Base-by-base conservation (phyloP, 2,797 vertebrate species). In the Lutra lutra region DNA sequence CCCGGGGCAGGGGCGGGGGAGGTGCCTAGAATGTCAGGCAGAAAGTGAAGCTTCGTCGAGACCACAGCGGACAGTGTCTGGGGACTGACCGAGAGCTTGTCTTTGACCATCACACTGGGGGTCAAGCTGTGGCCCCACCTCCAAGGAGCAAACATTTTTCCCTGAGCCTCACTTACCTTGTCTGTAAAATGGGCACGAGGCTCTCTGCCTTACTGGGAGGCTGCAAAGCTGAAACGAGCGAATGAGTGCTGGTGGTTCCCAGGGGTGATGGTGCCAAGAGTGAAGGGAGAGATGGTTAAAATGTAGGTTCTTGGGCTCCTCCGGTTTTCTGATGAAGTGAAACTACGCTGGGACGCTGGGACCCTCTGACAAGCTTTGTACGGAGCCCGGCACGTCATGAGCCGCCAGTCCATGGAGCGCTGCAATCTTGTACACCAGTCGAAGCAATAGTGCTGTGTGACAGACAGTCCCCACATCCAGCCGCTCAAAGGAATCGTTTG, bases 1-100 rank as follows among this genome's bases (percentile, higher is more conserved):
- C 88, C 15, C 1, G 27, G 35, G 21, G 32, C 23, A 6, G 29
- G 29, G 14, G n/a, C n/a, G n/a, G 62, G 15, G 13, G 4, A 5
- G 25, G 58, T 20, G 17, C 40, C 38, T 25, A 13, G 18, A 25
- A 27, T 1, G 13, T 10, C 48, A 23, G 35, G 35, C 29, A 10
- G 85, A 56, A n/a, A 21, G 14, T 7, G 21, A 32, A 18, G 79
- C n/a, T 5, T 5, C 10, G 1, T 15, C 73, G 29, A 35, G 23
- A 27, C 51, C 10, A 1, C 18, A 25, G 48, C 0, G 1, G 35
- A 46, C 4, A 0, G 12, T 1, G 0, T 68, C 2, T 12, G 54
- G 32, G 1, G 18, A 38, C 9, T 0, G 32, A 21, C 1, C 0
- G 11, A 66, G 27, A 35, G 15, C 68, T 64, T 29, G 32, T 11